Percentiles rank a stretch among this genome's conserved stretches.
These are phyloP conservation scores for Falco peregrinus DNA, from an alignment of 2,797 vertebrate genomes.

Conservation along the genomic window DNA sequence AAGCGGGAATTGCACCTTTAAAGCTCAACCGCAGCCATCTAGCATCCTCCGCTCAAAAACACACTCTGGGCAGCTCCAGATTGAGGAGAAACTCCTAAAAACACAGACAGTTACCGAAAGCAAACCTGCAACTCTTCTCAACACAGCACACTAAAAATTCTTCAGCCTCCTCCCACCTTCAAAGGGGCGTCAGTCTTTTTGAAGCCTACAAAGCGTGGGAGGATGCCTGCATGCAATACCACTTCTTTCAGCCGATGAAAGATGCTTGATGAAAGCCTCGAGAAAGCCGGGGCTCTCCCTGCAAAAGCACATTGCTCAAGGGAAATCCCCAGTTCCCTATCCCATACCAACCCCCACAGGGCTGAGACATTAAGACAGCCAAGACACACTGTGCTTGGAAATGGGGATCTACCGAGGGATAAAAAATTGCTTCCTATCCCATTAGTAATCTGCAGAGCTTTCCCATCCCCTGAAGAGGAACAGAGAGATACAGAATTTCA, in stretches of 20 bases:
- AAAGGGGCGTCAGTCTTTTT: neutral
- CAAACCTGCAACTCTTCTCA: neutral
- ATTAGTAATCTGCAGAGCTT: neutral
- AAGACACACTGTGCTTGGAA: neutral
- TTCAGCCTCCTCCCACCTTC: neutral
- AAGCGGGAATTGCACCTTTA: neutral
- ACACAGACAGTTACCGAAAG: neutral
- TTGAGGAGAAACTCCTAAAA: neutral
- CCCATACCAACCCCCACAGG: rapidly evolving
- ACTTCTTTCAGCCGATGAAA: neutral
- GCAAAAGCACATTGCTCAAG: neutral
- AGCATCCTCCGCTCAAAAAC: neutral
- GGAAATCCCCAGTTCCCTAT: neutral
- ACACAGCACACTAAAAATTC: neutral
- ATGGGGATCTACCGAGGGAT: neutral
- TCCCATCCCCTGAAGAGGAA: neutral
- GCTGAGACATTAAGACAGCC: neutral
- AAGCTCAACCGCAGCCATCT: neutral
- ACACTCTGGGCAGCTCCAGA: rapidly evolving
- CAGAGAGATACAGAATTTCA: neutral
- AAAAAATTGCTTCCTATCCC: neutral
- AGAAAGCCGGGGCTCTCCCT: neutral
- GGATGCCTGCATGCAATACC: neutral
- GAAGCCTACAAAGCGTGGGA: neutral
- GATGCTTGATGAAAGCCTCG: neutral